Evolutionary conservation across 2,113 vertebrate genomes (phyloP).

Genomic region (Lucifuga dentata): DNA sequence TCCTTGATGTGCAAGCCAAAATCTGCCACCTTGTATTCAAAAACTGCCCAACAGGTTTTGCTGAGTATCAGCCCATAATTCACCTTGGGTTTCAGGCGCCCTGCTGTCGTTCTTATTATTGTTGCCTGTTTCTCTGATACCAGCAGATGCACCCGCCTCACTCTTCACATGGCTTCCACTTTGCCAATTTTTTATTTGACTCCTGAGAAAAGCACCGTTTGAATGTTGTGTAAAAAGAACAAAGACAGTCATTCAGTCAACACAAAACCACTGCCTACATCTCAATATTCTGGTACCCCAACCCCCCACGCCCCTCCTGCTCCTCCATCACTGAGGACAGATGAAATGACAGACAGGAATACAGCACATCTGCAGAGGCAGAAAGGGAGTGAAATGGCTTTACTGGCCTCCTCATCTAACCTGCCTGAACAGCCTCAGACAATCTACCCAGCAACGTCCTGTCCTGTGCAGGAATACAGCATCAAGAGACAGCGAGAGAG

Average conservation of each 20-base stretch:
- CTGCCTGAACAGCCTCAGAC: constrained; percentile 62
- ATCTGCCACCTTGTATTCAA: neutral
- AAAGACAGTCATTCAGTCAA: constrained; percentile 17
- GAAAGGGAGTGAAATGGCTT: constrained; percentile 62
- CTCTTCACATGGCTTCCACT: constrained; percentile 27
- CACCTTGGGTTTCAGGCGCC: constrained; percentile 41
- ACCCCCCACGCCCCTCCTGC: constrained; percentile 31
- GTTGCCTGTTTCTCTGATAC: constrained; percentile 48
- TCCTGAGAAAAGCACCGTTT: constrained; percentile 28
- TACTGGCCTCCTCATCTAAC: constrained; percentile 70
- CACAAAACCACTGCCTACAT: constrained; percentile 38
- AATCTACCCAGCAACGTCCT: constrained; percentile 61
- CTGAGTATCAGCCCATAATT: constrained; percentile 31
- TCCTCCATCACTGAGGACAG: constrained; percentile 35
- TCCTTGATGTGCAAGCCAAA: constrained; percentile 13
- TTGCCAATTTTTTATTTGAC: constrained; percentile 8
- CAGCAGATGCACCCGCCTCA: constrained; percentile 38
- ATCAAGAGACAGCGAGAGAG: constrained; percentile 53
- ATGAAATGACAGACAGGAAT: constrained; percentile 55
- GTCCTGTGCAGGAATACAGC: constrained; percentile 50
- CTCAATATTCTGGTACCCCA: constrained; percentile 19
- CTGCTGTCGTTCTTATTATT: constrained; percentile 46
- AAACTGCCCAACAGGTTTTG: constrained; percentile 53
- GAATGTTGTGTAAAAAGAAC: neutral
- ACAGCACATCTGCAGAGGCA: constrained; percentile 60